A percentile compares a stretch with the other conserved stretches of the same genome.
Conservation (phyloP, 2,113 vertebrate species). For the Oreocharis arfaki region DNA sequence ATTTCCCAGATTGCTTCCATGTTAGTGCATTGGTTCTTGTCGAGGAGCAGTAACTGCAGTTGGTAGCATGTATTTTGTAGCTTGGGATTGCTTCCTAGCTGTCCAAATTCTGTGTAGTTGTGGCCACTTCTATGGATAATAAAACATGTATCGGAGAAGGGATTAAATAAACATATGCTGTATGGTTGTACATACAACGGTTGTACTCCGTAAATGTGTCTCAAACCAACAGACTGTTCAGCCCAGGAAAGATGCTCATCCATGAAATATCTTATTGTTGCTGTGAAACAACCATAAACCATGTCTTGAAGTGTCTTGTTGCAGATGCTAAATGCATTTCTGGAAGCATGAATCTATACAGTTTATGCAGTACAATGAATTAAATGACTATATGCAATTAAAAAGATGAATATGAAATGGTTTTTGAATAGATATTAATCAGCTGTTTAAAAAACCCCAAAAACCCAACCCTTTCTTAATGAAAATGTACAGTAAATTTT, state of each 20-base stretch:
- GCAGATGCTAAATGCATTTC: conserved; percentile 14
- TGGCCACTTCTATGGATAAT: neutral
- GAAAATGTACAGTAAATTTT: conserved; percentile 26
- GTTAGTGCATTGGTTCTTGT: neutral
- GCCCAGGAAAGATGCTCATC: neutral
- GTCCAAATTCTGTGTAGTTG: neutral
- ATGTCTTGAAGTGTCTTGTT: neutral
- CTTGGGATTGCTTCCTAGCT: neutral
- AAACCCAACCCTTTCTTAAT: neutral
- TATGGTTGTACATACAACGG: neutral
- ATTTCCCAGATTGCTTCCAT: neutral
- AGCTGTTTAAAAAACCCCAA: neutral
- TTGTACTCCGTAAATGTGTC: neutral
- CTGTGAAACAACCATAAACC: conserved; percentile 2
- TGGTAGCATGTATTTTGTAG: neutral
- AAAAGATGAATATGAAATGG: neutral
- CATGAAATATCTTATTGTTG: neutral
- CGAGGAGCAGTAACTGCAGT: conserved; percentile 11
- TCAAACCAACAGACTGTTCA: neutral
- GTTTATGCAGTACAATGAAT: neutral
- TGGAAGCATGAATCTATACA: neutral
- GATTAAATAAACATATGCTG: neutral
- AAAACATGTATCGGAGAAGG: neutral
- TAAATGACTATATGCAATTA: neutral
- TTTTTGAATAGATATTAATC: conserved; percentile 13